Evolutionary conservation across 2,888 invertebrate genomes (phyloP), one percentile per base, ranked within the genome.

Genomic region (Lithosia quadra): DNA sequence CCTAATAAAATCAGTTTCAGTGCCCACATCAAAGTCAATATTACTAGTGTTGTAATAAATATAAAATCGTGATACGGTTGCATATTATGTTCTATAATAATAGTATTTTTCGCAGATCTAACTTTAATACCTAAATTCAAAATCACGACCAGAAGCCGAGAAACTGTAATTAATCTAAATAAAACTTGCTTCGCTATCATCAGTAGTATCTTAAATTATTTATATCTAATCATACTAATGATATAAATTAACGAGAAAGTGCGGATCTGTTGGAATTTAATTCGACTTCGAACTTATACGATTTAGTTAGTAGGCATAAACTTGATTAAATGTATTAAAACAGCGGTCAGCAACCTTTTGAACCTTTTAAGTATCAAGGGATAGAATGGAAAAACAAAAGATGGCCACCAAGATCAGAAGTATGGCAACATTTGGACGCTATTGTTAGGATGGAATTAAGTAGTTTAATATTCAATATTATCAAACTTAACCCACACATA

Each of bases 151-250:
- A 21, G 55, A 34, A 53, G 28, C 22, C 55, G 8, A 24, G n/a
- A 39, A 61, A 33, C 18, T 67, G 33, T 53, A 53, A 68, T 68
- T 68, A 68, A 63, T 68, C 62, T 24, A 62, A 57, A 63, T 67
- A 67, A 67, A 67, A 62, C 63, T 63, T 15, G 63, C 22, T 67
- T 22, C 11, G 21, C 49, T 34, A 49, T 63, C 22, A 22, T 36
- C 55, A 22, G 21, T 8, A 33, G 22, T 61, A 49, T 22, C 34
- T 55, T 22, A 36, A 18, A 63, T 55, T 18, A 56, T 56, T 18
- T 36, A n/a, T n/a, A n/a, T n/a, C 36, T 62, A 62, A 21, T 56
- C 8, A 10, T 34, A 21, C n/a, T 18, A 58, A 56, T 58, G 1
- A 49, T 49, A 49, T n/a, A 49, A 49, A 58, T 58, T 28, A 58